Evolutionary conservation across 2,888 invertebrate genomes (phyloP).

Genomic region (Noctua janthina): DNA sequence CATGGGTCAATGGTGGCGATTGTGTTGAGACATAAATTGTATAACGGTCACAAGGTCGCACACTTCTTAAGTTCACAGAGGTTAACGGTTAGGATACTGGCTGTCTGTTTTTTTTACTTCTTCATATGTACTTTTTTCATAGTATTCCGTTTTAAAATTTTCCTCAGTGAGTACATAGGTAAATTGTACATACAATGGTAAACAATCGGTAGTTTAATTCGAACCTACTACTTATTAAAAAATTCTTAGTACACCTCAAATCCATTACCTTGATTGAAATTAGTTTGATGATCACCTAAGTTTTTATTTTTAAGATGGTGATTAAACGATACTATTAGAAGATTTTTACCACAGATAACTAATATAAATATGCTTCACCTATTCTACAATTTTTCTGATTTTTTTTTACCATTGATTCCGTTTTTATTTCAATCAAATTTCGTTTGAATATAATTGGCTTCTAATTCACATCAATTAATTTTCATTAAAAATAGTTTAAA

Average conservation of each 20-base stretch:
- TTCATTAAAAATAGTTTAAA: neutral
- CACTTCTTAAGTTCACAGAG: conserved; percentile 82
- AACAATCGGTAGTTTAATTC: neutral
- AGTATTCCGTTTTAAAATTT: too few species aligned
- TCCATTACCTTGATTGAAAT: neutral
- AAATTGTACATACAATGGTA: neutral
- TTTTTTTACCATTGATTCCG: neutral
- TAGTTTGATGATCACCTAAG: neutral
- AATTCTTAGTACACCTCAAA: neutral
- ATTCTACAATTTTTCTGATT: too few species aligned
- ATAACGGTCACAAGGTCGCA: conserved; percentile 87
- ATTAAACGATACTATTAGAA: neutral
- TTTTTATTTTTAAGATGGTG: neutral
- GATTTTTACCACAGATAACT: neutral
- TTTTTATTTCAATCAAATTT: neutral
- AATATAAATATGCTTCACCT: neutral
- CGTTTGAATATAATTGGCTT: neutral
- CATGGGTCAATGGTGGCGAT: conserved; percentile 86
- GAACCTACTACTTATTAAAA: neutral
- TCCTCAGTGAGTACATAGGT: neutral
- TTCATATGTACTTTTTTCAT: neutral
- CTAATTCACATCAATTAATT: neutral
- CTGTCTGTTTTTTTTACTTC: conserved; percentile 2
- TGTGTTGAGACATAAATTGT: conserved; percentile 78
- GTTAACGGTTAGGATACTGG: conserved; percentile 79